These are phyloP conservation scores for Cheilosia variabilis DNA, from an alignment of 2,888 invertebrate species.

Conservation along the genomic window DNA sequence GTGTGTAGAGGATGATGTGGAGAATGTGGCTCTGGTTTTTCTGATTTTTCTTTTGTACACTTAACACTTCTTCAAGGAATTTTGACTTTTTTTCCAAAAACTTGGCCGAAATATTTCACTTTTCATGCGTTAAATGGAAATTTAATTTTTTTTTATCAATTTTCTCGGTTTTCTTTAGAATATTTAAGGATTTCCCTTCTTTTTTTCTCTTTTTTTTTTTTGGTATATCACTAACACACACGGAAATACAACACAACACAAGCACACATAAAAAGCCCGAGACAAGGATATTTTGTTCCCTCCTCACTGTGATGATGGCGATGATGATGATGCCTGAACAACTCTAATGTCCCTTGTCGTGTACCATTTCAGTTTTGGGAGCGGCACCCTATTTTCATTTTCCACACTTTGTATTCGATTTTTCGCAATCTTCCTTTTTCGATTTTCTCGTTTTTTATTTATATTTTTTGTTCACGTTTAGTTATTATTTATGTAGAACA, in stretches of 20 bases:
- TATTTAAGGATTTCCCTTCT: conserved; percentile 37
- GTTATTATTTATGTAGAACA: neutral
- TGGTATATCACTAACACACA: conserved; percentile 31
- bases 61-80: conserved; percentile 8
- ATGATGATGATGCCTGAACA: conserved; percentile 73
- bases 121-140: neutral
- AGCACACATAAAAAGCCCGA: conserved; percentile 49
- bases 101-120: conserved; percentile 7
- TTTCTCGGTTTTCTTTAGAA: conserved; percentile 30
- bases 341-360: conserved; percentile 72
- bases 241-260: conserved; percentile 45
- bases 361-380: conserved; percentile 74
- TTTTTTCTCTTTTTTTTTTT: conserved; percentile 31
- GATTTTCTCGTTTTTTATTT: conserved; percentile 25
- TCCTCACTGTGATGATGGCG: conserved; percentile 59
- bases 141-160: conserved; percentile 15
- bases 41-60: conserved; percentile 8
- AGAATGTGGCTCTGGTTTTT: conserved; percentile 12
- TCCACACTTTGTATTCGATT: conserved; percentile 55
- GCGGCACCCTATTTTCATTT: conserved; percentile 72
- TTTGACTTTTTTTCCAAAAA: neutral
- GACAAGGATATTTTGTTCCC: conserved; percentile 59
- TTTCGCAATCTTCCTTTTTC: conserved; percentile 40
- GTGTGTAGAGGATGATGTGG: conserved; percentile 19
- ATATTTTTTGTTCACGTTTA: conserved; percentile 29